Conservation (phyloP, 1,140 invertebrate genomes). For the Anthonomus grandis region DNA sequence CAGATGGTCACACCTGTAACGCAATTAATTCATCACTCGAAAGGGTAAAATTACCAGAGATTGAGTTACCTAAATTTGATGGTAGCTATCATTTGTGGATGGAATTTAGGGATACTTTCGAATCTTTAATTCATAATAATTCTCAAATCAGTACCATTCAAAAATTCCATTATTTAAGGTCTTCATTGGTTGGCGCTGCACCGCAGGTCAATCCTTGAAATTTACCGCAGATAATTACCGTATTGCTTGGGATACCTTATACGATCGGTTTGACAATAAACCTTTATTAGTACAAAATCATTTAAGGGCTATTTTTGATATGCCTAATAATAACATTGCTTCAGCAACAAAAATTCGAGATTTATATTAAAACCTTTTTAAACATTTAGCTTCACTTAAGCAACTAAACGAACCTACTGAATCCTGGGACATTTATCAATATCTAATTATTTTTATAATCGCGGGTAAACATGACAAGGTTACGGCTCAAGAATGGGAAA, state of each 20-base stretch:
- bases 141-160: too few relatives aligned
- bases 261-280: slow-evolving; percentile 13
- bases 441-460: slow-evolving; percentile 26
- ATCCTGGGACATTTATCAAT: too few relatives aligned
- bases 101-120: slow-evolving; percentile 40
- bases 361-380: slow-evolving; percentile 15
- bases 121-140: slow-evolving; percentile 37
- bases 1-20: background rate
- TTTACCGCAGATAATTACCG: slow-evolving; percentile 37
- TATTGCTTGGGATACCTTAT: slow-evolving; percentile 33
- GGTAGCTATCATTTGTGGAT: too few relatives aligned
- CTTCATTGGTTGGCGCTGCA: slow-evolving; percentile 38
- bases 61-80: slow-evolving; percentile 34
- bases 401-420: slow-evolving; percentile 6
- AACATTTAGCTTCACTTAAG: slow-evolving; percentile 21
- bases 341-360: slow-evolving; percentile 10
- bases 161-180: too few relatives aligned
- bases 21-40: too few relatives aligned
- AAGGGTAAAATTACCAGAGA: background rate
- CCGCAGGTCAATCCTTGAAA: slow-evolving; percentile 31
- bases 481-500: slow-evolving; percentile 19
- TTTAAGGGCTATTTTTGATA: too few relatives aligned
- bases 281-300: slow-evolving; percentile 16
- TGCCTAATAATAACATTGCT: too few relatives aligned
- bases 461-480: slow-evolving; percentile 28